Percentiles rank a stretch among this genome's conserved stretches.
These are phyloP conservation scores for Mesoclemmys tuberculata DNA, from an alignment of 2,113 vertebrate species.

Conservation along the genomic window DNA sequence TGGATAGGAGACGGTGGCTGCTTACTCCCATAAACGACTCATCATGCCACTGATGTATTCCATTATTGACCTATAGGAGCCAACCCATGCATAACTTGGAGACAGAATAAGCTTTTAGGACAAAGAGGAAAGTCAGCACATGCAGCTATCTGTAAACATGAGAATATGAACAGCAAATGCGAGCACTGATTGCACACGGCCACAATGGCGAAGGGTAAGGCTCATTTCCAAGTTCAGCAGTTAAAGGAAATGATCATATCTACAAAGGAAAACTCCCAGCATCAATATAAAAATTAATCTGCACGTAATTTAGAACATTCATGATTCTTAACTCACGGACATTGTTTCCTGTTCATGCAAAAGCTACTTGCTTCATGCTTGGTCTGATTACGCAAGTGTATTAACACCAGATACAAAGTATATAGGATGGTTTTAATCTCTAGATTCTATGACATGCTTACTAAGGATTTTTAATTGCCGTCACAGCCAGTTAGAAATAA, in stretches of 20 bases:
- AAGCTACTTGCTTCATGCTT: not conserved
- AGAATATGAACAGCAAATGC: not conserved
- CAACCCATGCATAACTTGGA: not conserved
- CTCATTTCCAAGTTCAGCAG: slow-evolving; percentile 50
- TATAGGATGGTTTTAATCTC: not conserved
- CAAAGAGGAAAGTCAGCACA: not conserved
- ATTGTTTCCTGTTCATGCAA: not conserved
- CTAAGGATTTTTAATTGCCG: not conserved
- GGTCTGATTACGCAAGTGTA: not conserved
- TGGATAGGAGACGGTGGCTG: fast-evolving
- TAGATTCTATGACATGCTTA: not conserved
- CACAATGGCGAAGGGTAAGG: not conserved
- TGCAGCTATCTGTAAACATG: fast-evolving
- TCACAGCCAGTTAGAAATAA: not conserved
- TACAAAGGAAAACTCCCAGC: slow-evolving; percentile 52
- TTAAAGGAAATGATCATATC: slow-evolving; percentile 56
- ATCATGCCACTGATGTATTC: fast-evolving
- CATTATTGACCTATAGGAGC: fast-evolving
- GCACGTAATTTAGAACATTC: not conserved
- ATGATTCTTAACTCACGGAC: not conserved
- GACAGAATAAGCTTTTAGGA: not conserved
- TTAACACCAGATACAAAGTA: not conserved
- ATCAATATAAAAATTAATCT: slow-evolving; percentile 5
- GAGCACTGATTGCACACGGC: fast-evolving
- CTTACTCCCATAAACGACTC: not conserved